These are phyloP conservation scores for Lepisosteus osseus DNA, from an alignment of 2,113 vertebrate species.

Conservation along the genomic window DNA sequence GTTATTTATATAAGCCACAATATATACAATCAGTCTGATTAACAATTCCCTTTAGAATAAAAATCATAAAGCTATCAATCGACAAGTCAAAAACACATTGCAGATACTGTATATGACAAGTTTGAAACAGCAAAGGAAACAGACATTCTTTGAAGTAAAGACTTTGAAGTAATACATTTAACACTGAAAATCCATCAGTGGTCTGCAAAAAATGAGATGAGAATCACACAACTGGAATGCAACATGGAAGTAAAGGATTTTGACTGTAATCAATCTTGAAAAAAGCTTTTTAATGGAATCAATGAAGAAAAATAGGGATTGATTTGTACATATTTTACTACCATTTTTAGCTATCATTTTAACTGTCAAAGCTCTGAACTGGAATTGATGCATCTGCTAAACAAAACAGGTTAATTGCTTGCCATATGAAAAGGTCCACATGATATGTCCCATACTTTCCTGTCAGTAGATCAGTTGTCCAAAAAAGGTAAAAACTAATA, in stretches of 20 bases:
- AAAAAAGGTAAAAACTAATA: slow-evolving; percentile 15
- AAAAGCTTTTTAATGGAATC: slow-evolving; percentile 74
- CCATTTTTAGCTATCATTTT: slow-evolving; percentile 63
- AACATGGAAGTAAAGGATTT: slow-evolving; percentile 53
- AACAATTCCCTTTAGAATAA: too few relatives aligned
- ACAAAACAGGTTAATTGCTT: slow-evolving; percentile 63
- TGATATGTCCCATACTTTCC: slow-evolving; percentile 53
- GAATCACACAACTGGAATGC: slow-evolving; percentile 54
- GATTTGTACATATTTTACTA: slow-evolving; percentile 52
- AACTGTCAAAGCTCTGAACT: slow-evolving; percentile 48
- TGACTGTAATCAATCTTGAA: slow-evolving; percentile 67
- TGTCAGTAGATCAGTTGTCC: slow-evolving; percentile 41
- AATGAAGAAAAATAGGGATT: slow-evolving; percentile 62
- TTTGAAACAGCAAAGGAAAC: not conserved
- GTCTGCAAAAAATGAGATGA: slow-evolving; percentile 16
- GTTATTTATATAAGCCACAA: too few relatives aligned
- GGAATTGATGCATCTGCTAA: slow-evolving; percentile 47
- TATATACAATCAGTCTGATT: too few relatives aligned
- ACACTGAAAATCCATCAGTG: slow-evolving; percentile 27
- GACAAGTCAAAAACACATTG: not conserved
- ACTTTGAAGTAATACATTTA: not conserved
- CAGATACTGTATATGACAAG: not conserved
- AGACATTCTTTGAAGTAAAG: slow-evolving; percentile 1
- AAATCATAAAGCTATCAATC: too few relatives aligned
- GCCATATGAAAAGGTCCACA: slow-evolving; percentile 54